These are phyloP conservation scores for Pteropus rufus DNA, from an alignment of 2,797 vertebrate species.

Conservation along the genomic window DNA sequence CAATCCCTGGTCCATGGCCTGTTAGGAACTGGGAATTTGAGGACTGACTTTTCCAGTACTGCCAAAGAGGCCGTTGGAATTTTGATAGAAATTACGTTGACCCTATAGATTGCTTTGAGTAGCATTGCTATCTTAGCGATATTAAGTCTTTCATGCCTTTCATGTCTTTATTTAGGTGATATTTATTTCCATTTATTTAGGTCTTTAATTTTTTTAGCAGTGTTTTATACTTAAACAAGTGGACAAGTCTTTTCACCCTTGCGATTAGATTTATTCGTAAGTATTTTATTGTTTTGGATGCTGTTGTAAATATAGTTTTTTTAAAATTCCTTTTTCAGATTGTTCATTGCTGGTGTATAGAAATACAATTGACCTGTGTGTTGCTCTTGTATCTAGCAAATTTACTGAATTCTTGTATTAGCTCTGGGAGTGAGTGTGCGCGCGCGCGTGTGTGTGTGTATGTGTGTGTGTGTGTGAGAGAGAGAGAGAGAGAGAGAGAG, in stretches of 20 bases:
- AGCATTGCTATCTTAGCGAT: background rate
- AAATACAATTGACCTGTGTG: background rate
- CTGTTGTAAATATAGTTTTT: background rate
- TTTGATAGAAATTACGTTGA: background rate
- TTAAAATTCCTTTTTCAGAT: conserved; percentile 20
- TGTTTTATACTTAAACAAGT: background rate
- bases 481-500: no score
- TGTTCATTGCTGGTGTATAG: background rate
- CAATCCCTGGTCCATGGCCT: no score
- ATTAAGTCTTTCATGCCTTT: background rate
- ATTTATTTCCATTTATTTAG: background rate
- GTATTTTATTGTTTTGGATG: background rate
- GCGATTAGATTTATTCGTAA: background rate
- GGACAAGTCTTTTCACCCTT: background rate
- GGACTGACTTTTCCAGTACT: background rate
- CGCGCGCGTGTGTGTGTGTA: background rate
- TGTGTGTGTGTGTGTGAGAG: background rate
- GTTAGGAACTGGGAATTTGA: background rate
- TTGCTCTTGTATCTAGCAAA: background rate
- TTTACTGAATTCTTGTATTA: background rate
- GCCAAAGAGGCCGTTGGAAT: background rate
- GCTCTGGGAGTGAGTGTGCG: background rate
- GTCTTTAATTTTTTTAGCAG: background rate
- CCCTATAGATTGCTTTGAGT: background rate
- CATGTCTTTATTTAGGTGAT: background rate